Evolutionary conservation across 2,113 vertebrate species (phyloP).

Genomic region (Sarotherodon lohbergeri): DNA sequence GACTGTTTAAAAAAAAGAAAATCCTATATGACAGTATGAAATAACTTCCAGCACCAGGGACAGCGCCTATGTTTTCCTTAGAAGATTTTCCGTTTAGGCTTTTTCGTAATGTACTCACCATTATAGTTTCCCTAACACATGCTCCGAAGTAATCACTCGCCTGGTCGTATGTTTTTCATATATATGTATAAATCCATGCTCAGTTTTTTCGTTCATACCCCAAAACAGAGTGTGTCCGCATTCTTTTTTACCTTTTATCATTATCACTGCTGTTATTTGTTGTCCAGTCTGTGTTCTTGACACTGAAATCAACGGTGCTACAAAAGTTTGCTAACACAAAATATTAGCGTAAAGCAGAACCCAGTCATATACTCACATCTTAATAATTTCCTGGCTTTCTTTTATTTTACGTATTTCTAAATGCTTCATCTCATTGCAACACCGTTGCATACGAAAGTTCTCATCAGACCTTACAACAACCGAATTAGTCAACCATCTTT

Average conservation of each 20-base stretch:
- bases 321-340: accelerated
- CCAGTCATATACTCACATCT: not conserved
- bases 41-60: not conserved
- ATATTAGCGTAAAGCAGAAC: not conserved
- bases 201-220: not conserved
- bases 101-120: accelerated
- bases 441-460: not conserved
- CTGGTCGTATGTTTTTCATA: not conserved
- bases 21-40: not conserved
- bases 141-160: not conserved
- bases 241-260: not conserved
- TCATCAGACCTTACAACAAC: not conserved
- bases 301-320: not conserved
- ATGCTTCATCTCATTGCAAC: not conserved
- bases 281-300: not conserved
- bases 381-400: not conserved
- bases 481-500: not conserved
- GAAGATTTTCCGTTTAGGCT: too few relatives aligned
- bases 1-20: too few relatives aligned
- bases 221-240: accelerated
- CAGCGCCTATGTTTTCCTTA: not conserved
- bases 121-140: not conserved
- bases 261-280: not conserved
- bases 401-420: not conserved
- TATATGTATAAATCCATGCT: not conserved